Conservation (phyloP, 2,888 invertebrate genomes). For the Erebia epiphron region DNA sequence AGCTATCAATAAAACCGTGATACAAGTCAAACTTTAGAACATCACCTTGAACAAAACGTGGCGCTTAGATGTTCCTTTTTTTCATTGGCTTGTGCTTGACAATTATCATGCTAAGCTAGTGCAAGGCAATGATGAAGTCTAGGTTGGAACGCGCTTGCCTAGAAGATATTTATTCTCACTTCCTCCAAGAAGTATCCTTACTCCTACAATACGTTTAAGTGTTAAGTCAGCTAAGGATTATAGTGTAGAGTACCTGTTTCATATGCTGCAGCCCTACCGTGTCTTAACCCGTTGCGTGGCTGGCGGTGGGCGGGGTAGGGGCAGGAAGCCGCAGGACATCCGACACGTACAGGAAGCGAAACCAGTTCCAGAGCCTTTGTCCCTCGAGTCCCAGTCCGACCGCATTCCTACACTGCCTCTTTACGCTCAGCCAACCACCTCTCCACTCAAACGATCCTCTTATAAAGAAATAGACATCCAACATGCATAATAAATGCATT, state of each 20-base stretch:
- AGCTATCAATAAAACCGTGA: too few species aligned
- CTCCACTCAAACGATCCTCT: conserved; percentile 31
- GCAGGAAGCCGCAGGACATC: conserved; percentile 84
- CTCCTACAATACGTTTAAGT: too few species aligned
- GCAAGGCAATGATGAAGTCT: too few species aligned
- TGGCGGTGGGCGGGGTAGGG: conserved; percentile 58
- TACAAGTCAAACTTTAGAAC: too few species aligned
- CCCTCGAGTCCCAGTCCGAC: conserved; percentile 70
- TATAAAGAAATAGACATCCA: conserved; percentile 34
- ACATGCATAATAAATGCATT: conserved; percentile 15
- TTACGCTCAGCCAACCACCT: conserved; percentile 60
- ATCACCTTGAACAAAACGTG: too few species aligned
- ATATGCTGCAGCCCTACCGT: conserved; percentile 54
- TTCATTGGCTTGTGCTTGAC: too few species aligned
- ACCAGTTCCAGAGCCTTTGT: conserved; percentile 80
- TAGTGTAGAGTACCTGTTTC: not conserved
- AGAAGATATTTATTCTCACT: too few species aligned
- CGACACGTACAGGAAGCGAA: conserved; percentile 83
- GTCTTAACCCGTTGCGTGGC: conserved; percentile 59
- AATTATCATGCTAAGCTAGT: too few species aligned
- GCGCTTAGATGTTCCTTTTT: too few species aligned
- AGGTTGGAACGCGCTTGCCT: too few species aligned
- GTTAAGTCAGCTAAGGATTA: not conserved
- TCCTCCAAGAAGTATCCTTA: too few species aligned
- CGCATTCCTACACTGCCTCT: conserved; percentile 76